phyloP scores from a whole-genome alignment of 2,888 invertebrate species.

The Eilema griseolum region DNA sequence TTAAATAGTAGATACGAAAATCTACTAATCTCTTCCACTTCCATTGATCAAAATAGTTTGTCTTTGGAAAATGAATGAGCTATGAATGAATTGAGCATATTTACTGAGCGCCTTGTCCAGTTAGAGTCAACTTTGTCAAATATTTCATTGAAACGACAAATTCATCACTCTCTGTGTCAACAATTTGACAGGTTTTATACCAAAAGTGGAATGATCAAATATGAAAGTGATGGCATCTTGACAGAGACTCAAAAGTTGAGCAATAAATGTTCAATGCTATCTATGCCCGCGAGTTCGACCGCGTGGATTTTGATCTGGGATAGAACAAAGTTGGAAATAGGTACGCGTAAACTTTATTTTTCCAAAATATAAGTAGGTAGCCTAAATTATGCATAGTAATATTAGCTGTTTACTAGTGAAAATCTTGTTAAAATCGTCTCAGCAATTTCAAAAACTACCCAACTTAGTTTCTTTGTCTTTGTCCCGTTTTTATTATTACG shows the following conservation, averaged over 20 bases:
- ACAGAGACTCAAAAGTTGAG: constrained; percentile 19
- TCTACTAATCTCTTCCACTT: constrained; percentile 2
- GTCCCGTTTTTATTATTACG: too few relatives aligned
- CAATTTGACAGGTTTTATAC: constrained; percentile 24
- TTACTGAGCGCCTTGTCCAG: constrained; percentile 35
- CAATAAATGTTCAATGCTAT: background rate
- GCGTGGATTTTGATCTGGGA: too few relatives aligned
- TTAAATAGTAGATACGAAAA: background rate
- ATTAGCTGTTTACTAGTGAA: too few relatives aligned
- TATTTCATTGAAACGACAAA: constrained; percentile 53
- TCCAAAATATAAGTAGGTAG: too few relatives aligned
- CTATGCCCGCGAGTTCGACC: background rate
- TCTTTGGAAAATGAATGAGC: constrained; percentile 42
- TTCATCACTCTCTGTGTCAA: constrained; percentile 53
- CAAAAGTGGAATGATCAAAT: constrained; percentile 43
- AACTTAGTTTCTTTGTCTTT: too few relatives aligned
- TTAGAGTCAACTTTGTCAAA: constrained; percentile 37
- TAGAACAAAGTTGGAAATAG: too few relatives aligned
- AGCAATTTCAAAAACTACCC: too few relatives aligned
- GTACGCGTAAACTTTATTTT: too few relatives aligned
- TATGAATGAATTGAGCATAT: constrained; percentile 47
- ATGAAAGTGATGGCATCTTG: constrained; percentile 51
- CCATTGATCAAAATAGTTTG: constrained; percentile 34
- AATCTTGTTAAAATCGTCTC: too few relatives aligned
- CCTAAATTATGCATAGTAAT: too few relatives aligned